Percentiles rank a stretch among this genome's conserved stretches.
Conservation (phyloP, 2,797 vertebrate species). For the Microchirus variegatus region DNA sequence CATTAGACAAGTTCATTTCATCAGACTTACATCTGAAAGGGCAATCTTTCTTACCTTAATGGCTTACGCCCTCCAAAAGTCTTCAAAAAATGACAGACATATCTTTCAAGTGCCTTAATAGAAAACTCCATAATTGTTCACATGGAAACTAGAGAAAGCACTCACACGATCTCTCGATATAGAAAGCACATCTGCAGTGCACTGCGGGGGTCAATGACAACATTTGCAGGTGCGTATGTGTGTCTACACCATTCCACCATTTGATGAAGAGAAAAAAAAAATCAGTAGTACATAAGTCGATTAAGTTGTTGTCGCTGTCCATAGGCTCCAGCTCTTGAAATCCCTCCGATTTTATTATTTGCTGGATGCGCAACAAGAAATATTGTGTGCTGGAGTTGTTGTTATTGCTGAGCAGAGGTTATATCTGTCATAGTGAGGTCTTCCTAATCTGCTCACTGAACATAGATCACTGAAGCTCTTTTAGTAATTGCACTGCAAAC, state of each 20-base stretch:
- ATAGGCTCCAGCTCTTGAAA: conserved; percentile 26
- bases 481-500: conserved; percentile 29
- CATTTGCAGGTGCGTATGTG: background rate
- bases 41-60: background rate
- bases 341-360: conserved; percentile 29
- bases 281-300: conserved; percentile 27
- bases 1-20: conserved; percentile 1
- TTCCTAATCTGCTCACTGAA: conserved; percentile 35
- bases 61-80: background rate
- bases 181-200: conserved; percentile 6
- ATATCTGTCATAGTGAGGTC: conserved; percentile 39
- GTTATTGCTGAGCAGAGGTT: conserved; percentile 42
- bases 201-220: background rate
- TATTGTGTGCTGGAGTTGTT: conserved; percentile 28
- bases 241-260: conserved; percentile 11
- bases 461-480: conserved; percentile 35
- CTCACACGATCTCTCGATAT: conserved; percentile 3
- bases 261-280: conserved; percentile 43
- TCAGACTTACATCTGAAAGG: background rate
- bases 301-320: conserved; percentile 24
- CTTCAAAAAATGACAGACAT: background rate
- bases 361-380: conserved; percentile 20
- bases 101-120: conserved; percentile 14
- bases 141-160: conserved; percentile 49
- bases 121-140: conserved; percentile 41